Conservation (phyloP, 2,113 vertebrate genomes). For the Octodon degus region DNA sequence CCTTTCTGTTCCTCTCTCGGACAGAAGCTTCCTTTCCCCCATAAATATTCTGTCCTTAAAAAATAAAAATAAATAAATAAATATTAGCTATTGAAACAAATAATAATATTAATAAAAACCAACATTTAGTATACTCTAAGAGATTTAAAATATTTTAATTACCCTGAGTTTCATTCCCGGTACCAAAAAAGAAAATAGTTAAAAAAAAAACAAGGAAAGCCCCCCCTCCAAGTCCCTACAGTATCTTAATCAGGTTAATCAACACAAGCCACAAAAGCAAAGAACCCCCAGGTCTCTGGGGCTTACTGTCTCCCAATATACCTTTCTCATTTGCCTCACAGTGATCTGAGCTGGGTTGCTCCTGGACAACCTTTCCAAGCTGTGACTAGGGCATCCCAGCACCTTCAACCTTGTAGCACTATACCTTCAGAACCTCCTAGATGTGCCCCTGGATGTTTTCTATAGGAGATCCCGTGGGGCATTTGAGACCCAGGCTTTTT, state of each 20-base stretch:
- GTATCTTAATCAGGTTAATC: background rate
- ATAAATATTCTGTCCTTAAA: no score
- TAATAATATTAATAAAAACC: slow-evolving; percentile 12
- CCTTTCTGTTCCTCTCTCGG: no score
- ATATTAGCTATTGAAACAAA: slow-evolving; percentile 3
- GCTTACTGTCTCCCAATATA: background rate
- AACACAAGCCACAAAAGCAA: background rate
- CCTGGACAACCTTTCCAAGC: background rate
- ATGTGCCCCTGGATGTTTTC: background rate
- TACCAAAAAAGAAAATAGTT: no score
- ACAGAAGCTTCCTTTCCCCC: no score
- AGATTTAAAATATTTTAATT: background rate
- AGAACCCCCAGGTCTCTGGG: background rate
- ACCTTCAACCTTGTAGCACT: background rate
- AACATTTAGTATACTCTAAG: background rate
- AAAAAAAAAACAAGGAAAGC: no score
- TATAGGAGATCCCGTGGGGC: background rate
- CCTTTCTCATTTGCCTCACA: background rate
- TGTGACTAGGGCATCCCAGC: background rate
- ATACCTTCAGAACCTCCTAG: background rate
- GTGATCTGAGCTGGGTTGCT: background rate
- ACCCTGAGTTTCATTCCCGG: no score
- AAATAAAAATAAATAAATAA: background rate
- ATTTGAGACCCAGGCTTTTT: background rate
- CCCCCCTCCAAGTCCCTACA: background rate